These are phyloP conservation scores for Ailuropoda melanoleuca DNA, from an alignment of 2,113 vertebrate genomes.

Conservation along the genomic window DNA sequence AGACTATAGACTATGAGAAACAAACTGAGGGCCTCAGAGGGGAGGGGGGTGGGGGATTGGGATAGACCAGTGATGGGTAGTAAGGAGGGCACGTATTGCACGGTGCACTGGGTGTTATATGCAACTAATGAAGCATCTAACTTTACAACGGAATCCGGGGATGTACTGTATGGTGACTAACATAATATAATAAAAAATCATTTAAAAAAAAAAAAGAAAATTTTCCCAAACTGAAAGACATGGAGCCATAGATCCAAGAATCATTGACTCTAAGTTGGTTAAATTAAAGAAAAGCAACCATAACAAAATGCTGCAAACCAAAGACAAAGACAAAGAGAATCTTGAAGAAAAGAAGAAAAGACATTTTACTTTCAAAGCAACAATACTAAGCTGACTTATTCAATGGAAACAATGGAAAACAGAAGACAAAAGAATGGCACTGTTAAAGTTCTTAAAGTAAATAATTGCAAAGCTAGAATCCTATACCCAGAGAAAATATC, in stretches of 20 bases:
- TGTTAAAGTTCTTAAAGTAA: neutral
- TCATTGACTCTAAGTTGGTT: neutral
- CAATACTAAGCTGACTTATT: neutral
- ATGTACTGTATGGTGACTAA: too few relatives aligned
- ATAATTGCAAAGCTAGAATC: neutral
- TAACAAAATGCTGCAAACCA: neutral
- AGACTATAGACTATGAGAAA: too few relatives aligned
- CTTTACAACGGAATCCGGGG: too few relatives aligned
- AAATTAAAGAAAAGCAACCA: neutral
- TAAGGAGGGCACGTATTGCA: too few relatives aligned
- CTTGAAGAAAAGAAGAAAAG: neutral
- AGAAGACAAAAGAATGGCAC: neutral
- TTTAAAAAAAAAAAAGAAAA: too few relatives aligned
- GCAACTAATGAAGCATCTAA: too few relatives aligned
- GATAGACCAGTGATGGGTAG: too few relatives aligned
- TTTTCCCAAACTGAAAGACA: neutral
- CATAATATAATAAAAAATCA: too few relatives aligned
- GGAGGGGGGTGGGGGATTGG: too few relatives aligned
- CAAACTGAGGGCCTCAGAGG: too few relatives aligned
- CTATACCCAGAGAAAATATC: neutral
- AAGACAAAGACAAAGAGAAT: neutral
- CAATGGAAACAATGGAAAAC: neutral
- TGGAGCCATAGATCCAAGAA: neutral
- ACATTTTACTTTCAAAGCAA: neutral
- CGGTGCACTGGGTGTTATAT: too few relatives aligned